Evolutionary conservation across 2,888 invertebrate genomes (phyloP), one percentile per base, ranked within the genome.

Genomic region (Hypomecis atomaria): DNA sequence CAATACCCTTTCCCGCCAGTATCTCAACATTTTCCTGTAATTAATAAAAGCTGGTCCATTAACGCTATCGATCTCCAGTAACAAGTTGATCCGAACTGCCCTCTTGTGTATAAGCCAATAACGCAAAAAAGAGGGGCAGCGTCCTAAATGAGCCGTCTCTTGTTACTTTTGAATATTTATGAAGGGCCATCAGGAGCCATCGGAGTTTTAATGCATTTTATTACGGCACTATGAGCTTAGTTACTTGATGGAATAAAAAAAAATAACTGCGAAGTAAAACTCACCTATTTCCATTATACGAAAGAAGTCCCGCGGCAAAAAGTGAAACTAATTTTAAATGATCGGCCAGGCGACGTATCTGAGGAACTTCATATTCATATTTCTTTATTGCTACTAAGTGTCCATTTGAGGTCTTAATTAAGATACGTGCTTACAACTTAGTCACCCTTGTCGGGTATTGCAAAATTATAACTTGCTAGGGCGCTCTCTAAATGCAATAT

Each of bases 131-230:
- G 88, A 88, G 87, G 89, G 89, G 85, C 83, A 82, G 79, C 76
- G 77, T 75, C 79, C 86, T 87, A 88, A 92, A 92, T 92, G 92
- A 92, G 88, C 81, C 89, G 83, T 88, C 89, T 90, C 88, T 72
- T 79, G 85, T 90, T 84, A 85, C 91, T 85, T 75, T 75, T 92
- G 91, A 90, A 92, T 92, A 92, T 92, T 92, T 91, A 92, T 92
- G 89, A 91, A 87, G 71, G 80, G 78, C 82, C 75, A 84, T 53
- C 60, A 62, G 58, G 67, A 68, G 62, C 65, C 70, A 68, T 84
- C 81, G 81, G 76, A 77, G 77, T 79, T 82, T 83, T 87, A 84
- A 87, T 86, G 80, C 74, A 77, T 79, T 84, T 84, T 81, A 73
- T 78, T 78, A 71, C 59, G 72, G 65, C 68, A 69, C 67, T 67